Evolutionary conservation across 92 coral and sea anemone species (phyloP), one percentile per base, ranked within the genome.

Genomic region (Palythoa heliodiscus): DNA sequence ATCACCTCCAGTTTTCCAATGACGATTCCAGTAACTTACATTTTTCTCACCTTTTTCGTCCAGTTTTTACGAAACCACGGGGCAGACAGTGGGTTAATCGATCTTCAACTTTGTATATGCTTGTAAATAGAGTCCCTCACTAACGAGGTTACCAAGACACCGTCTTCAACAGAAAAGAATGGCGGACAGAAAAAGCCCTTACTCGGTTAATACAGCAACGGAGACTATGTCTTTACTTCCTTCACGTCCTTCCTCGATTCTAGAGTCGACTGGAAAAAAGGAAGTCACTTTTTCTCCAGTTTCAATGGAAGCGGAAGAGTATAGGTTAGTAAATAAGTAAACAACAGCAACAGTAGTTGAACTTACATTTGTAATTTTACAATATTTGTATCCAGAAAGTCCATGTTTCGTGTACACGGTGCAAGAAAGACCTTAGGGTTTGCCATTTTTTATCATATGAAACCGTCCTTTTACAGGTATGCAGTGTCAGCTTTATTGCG

Each of bases 141-240:
- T 35, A 77, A 77, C 82, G 82, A 40, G 82, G 82, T 77, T 77
- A 77, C 82, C 82, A 77, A 77, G 82, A 52, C 43, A 54, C 50
- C 60, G 22, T 52, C 14, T 54, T 14, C n/a, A 77, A 77, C 82
- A 77, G 35, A 67, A 77, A 72, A 77, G 57, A 68, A 77, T 77
- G 82, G 70, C 82, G 70, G 82, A 77, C 53, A 67, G 52, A 20
- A 38, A 11, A 7, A 77, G 70, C 22, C 54, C 54, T 20, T 52
- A 19, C 67, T 25, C 82, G 5, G 55, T 16, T 15, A 29, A 29
- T 29, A 29, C 35, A 29, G 35, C 35, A 29, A 15, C 24, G 2
- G 82, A 77, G 6, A 60, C 82, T 77, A 55, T 57, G 52, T 77
- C 82, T 25, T 66, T 48, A 12, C 82, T 40, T 57, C 22, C 54